Base-by-base conservation (phyloP, 2,888 invertebrate species). In the Cremastinae sp. region DNA sequence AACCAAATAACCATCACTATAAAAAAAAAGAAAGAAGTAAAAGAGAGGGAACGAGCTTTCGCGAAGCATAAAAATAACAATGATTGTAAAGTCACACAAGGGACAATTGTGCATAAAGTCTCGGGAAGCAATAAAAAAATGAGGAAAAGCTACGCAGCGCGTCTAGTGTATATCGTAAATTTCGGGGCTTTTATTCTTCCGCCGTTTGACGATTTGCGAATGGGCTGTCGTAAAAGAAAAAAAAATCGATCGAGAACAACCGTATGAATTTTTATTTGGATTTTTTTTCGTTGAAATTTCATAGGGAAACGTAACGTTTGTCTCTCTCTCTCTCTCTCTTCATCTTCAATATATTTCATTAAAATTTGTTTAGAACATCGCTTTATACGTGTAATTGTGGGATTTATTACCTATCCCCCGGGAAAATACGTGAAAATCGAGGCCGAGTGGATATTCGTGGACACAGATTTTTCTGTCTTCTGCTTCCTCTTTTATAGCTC, bases 401-500 rank as follows among this genome's bases (percentile, higher is more conserved):
- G 28, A 28, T 28, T 28, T 28, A 28, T 5, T 5, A 28, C 28
- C 28, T 2, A 28, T 28, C 28, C 2, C n/a, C 28, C 2, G 28
- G 5, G 41, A 41, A 28, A 12, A 45, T 28, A 28, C 12, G 41
- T 36, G 22, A 12, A 12, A 53, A 64, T 58, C 49, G 51, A 69
- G 45, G 8, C 20, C 43, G 51, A 38, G 64, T 61, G 41, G 69
- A 69, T 54, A 64, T 53, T 64, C 51, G n/a, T 38, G 41, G 53
- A 45, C 53, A 49, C 38, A 16, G 9, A 62, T 54, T 75, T 75
- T 68, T 71, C 47, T 41, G n/a, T 62, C 20, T 69, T 69, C 28
- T 28, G 2, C 41, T 69, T 51, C 18, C 38, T 54, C 65, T 71
- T 71, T 64, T 61, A 72, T 68, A 58, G 64, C 75, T 66, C 68